Percentiles rank a stretch among this genome's conserved stretches.
Evolutionary conservation across 2,888 invertebrate genomes (phyloP).

Genomic region (Calliopum simillimum): DNA sequence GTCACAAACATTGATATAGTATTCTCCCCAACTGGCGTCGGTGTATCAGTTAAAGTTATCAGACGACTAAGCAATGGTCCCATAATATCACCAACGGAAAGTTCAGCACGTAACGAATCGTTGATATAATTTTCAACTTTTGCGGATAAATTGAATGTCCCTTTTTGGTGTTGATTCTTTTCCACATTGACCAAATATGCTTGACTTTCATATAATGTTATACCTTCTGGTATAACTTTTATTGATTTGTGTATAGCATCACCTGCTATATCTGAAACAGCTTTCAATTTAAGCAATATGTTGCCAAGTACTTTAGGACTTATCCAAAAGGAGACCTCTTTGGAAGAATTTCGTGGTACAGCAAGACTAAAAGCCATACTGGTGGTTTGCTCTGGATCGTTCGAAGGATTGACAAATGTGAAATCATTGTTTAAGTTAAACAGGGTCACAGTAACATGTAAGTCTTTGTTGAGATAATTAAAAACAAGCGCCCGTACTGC

Average conservation of each 20-base stretch:
- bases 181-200: slow-evolving; percentile 80
- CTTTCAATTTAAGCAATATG: slow-evolving; percentile 79
- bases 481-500: slow-evolving; percentile 87
- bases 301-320: slow-evolving; percentile 79
- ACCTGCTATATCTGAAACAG: slow-evolving; percentile 79
- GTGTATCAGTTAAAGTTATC: slow-evolving; percentile 73
- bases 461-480: slow-evolving; percentile 84
- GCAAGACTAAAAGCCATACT: slow-evolving; percentile 77
- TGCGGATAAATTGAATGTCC: slow-evolving; percentile 75
- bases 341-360: slow-evolving; percentile 77
- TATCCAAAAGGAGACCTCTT: slow-evolving; percentile 86
- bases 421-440: slow-evolving; percentile 82
- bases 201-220: slow-evolving; percentile 78
- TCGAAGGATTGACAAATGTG: slow-evolving; percentile 88
- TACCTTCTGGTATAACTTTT: slow-evolving; percentile 85
- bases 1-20: slow-evolving; percentile 78
- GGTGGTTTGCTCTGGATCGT: slow-evolving; percentile 88
- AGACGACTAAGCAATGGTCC: slow-evolving; percentile 74
- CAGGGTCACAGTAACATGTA: slow-evolving; percentile 83
- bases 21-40: slow-evolving; percentile 81
- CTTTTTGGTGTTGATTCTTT: slow-evolving; percentile 69
- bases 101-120: slow-evolving; percentile 72
- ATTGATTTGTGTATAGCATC: slow-evolving; percentile 82
- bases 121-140: slow-evolving; percentile 72
- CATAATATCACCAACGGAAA: slow-evolving; percentile 73